Percentiles rank a stretch among this genome's conserved stretches.
Conservation (phyloP, 1,140 invertebrate genomes). For the Palaemon carinicauda region DNA sequence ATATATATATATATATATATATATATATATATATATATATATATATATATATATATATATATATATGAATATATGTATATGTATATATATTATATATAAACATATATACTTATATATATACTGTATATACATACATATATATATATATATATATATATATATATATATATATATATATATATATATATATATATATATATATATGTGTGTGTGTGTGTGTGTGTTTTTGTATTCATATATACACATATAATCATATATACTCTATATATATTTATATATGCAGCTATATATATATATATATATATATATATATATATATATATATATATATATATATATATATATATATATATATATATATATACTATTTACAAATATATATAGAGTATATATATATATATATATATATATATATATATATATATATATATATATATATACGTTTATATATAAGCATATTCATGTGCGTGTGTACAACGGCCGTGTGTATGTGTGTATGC, state of each 20-base stretch:
- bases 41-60: background rate
- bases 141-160: background rate
- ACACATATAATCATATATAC: background rate
- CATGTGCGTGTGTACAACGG: background rate
- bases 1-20: background rate
- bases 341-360: background rate
- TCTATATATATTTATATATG: background rate
- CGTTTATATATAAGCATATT: background rate
- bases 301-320: conserved; percentile 11
- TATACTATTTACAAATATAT: background rate
- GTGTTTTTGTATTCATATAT: background rate
- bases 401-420: background rate
- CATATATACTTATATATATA: background rate
- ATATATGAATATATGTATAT: background rate
- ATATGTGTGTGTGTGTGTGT: too few species aligned
- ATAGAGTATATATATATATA: background rate
- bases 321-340: background rate
- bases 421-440: background rate
- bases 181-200: too few species aligned
- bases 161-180: too few species aligned
- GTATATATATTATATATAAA: background rate
- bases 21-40: background rate
- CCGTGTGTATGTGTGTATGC: too few species aligned
- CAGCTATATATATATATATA: conserved; percentile 4
- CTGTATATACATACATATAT: background rate